phyloP scores from a whole-genome alignment of 2,797 vertebrate genomes.

The Chromobotia macracanthus region DNA sequence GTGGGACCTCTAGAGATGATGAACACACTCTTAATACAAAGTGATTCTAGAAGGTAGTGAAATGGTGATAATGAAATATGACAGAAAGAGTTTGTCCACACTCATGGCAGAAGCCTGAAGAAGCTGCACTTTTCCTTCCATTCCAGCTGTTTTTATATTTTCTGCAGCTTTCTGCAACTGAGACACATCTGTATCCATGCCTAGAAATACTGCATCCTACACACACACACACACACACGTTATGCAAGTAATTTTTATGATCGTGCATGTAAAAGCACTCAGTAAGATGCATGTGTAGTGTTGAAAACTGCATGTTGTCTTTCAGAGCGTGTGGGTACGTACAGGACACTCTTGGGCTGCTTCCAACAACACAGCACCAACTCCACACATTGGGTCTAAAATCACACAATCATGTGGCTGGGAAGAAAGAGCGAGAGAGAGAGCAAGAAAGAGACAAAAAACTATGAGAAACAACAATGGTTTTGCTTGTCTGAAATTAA shows the following conservation, averaged over 20 bases:
- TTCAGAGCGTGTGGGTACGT: constrained; percentile 52
- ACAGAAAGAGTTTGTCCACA: constrained; percentile 58
- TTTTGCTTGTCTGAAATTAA: background rate
- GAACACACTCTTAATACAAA: background rate
- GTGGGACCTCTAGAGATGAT: constrained; percentile 79
- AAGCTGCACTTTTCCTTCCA: constrained; percentile 78
- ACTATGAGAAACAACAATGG: background rate
- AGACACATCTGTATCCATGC: constrained; percentile 81
- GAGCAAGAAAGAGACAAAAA: background rate
- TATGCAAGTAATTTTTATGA: background rate
- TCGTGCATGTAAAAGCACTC: background rate
- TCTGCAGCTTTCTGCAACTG: constrained; percentile 82
- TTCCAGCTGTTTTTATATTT: constrained; percentile 80
- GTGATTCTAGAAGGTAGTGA: background rate
- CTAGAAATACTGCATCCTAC: constrained; percentile 67
- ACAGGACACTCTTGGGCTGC: constrained; percentile 89
- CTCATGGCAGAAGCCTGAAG: constrained; percentile 84
- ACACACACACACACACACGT: constrained; percentile 38
- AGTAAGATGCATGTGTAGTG: constrained; percentile 4
- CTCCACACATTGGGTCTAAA: constrained; percentile 96
- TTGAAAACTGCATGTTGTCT: background rate
- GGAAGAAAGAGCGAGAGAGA: constrained; percentile 1
- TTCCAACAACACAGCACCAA: constrained; percentile 89
- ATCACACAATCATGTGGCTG: constrained; percentile 80
- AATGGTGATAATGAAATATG: background rate